Evolutionary conservation across 2,888 invertebrate genomes (phyloP).

Genomic region (Diaphora mendica): DNA sequence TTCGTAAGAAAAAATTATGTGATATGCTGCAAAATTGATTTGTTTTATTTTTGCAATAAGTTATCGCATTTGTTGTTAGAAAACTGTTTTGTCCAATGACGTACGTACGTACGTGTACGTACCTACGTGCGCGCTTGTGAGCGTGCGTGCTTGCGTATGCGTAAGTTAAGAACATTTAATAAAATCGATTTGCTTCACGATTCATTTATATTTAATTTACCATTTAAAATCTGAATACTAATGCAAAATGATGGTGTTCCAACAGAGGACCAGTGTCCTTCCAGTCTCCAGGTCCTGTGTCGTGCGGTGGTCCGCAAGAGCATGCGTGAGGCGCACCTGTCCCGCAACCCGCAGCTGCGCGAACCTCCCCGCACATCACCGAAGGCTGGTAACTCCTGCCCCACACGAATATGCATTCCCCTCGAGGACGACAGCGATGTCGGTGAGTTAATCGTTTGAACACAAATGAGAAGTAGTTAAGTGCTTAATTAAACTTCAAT

Average conservation of each 20-base stretch:
- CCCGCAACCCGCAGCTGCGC: slow-evolving; percentile 67
- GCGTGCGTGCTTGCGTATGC: neutral
- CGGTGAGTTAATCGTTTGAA: slow-evolving; percentile 50
- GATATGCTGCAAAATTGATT: too few species aligned
- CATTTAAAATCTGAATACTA: neutral
- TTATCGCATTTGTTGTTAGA: too few species aligned
- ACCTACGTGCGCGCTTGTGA: too few species aligned
- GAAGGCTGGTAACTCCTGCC: slow-evolving; percentile 39
- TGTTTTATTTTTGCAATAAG: too few species aligned
- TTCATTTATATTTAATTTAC: neutral
- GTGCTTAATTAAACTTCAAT: neutral
- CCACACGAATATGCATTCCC: slow-evolving; percentile 71
- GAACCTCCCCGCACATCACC: slow-evolving; percentile 52
- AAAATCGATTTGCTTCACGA: neutral
- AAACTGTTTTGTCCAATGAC: neutral
- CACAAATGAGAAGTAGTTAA: neutral
- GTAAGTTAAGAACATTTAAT: neutral
- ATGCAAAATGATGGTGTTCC: slow-evolving; percentile 3
- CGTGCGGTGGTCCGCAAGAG: slow-evolving; percentile 65
- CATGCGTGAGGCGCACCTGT: slow-evolving; percentile 63
- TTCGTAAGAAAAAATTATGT: too few species aligned
- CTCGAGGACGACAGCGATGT: slow-evolving; percentile 71
- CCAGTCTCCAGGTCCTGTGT: slow-evolving; percentile 69
- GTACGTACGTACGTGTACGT: neutral
- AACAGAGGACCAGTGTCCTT: slow-evolving; percentile 69